Base-by-base conservation (phyloP, 2,888 invertebrate species). In the Agonopterix heracliana region DNA sequence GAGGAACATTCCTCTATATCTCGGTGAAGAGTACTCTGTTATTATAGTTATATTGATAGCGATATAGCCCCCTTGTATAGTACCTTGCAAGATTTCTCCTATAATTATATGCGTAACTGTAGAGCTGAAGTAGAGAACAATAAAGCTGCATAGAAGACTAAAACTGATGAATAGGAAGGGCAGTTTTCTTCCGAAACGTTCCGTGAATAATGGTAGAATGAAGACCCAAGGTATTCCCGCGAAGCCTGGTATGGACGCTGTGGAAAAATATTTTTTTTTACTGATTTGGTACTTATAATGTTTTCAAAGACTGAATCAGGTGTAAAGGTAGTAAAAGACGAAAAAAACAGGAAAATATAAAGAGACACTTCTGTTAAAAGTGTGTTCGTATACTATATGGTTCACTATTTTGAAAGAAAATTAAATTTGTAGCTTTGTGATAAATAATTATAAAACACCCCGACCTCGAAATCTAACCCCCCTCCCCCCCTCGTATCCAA, bases 171-270 rank as follows among this genome's bases (percentile, higher is more conserved):
- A 55, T 46, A 70, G 50, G 55, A 71, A 73, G 44, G 68, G 64
- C 42, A 65, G 50, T 62, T 62, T 72, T 53, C 73, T 60, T 53
- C 74, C 72, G 38, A 66, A 52, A 49, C 55, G 61, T 45, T 62
- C 63, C 9, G 64, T 59, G 41, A 69, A 54, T 50, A 68, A 59
- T 38, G 73, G 66, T 45, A 74, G 49, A 53, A 72, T 63, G 11
- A 74, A 51, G 47, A 72, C 66, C 63, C 66, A 70, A 34, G 71
- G 64, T 17, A 71, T 50, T 10, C 66, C 68, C 34, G 64, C 61
- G 55, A 71, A 72, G 5, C 70, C 72, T 47, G 67, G 63, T 7
- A 70, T 62, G 26, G 73, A 75, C 17, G 71, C 72, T 75, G 67
- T 26, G 26, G 26, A 26, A 26, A 26, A 26, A n/a, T n/a, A n/a